phyloP scores from a whole-genome alignment of 1,140 invertebrate genomes.

The Cherax destructor region DNA sequence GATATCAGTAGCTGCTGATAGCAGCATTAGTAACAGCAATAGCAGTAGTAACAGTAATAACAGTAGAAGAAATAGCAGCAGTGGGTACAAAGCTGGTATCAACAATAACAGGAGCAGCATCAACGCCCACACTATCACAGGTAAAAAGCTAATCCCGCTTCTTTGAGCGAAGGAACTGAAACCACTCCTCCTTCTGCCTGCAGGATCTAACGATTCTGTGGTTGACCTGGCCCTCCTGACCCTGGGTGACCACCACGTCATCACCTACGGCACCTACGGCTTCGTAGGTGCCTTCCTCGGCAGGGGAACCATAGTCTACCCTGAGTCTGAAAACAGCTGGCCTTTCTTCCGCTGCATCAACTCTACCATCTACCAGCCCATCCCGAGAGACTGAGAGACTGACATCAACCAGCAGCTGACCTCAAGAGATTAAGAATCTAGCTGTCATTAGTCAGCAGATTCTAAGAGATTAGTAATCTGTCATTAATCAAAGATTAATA shows the following conservation, averaged over 20 bases:
- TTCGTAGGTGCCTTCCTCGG: slow-evolving; percentile 24
- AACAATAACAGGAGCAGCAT: too few relatives aligned
- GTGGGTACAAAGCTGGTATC: too few relatives aligned
- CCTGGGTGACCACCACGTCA: slow-evolving; percentile 30
- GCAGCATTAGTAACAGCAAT: not conserved
- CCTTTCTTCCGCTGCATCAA: not conserved
- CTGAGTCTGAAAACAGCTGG: not conserved
- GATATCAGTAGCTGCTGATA: not conserved
- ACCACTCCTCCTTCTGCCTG: not conserved
- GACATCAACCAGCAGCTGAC: not conserved
- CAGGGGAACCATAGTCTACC: slow-evolving; percentile 16
- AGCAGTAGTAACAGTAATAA: too few relatives aligned
- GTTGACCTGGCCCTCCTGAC: slow-evolving; percentile 13
- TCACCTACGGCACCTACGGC: slow-evolving; percentile 31
- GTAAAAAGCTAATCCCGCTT: too few relatives aligned
- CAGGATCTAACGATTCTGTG: not conserved
- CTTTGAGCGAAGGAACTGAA: not conserved
- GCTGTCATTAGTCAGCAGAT: too few relatives aligned
- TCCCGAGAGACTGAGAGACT: not conserved
- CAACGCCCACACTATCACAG: too few relatives aligned
- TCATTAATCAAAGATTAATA: too few relatives aligned
- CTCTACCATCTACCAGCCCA: not conserved
- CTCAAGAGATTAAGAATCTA: too few relatives aligned
- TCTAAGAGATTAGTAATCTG: too few relatives aligned
- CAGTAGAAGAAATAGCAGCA: too few relatives aligned